Evolutionary conservation across 2,797 vertebrate species (phyloP), one percentile per base, ranked within the genome.

Genomic region (Spheniscus humboldti): DNA sequence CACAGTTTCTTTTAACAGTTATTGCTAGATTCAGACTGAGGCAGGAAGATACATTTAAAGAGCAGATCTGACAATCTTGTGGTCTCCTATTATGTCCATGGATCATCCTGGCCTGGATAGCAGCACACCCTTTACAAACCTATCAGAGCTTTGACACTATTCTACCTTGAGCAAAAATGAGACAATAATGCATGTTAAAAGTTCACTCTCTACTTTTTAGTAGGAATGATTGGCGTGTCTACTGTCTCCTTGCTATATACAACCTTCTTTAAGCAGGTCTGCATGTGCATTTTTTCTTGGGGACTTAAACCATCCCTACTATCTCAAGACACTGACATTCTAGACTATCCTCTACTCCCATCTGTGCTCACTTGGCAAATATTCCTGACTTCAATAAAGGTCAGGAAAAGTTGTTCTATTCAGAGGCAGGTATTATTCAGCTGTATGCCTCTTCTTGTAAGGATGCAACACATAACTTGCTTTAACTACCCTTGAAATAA

Each of bases 401-500:
- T 79, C 59, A 85, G 47, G 48, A 77, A 92, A 87, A 88, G n/a
- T 10, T 79, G 18, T 15, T 53, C 47, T 56, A 14, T 73, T 88
- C 47, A 67, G 53, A 68, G 64, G 20, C 56, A 68, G 52, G 25
- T 84, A 62, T 81, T 62, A 56, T 35, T 94, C 67, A 92, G 43
- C 27, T 86, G 35, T 45, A 48, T 27, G n/a, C 13, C 35, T 85
- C 68, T 72, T 86, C 53, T 57, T 52, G 20, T n/a, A 90, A 82
- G 50, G 37, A 92, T 30, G 62, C n/a, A 75, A 86, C 56, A 87
- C 31, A 17, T 5, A 82, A 80, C 33, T 86, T 69, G 57, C 47
- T 86, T 55, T 80, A 88, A 50, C 48, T 43, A 63, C 63, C 11
- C 60, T 31, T 69, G 35, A 90, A 93, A 92, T 71, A 93, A 96